Evolutionary conservation across 1,140 invertebrate genomes (phyloP).

Genomic region (Megalopta genalis): DNA sequence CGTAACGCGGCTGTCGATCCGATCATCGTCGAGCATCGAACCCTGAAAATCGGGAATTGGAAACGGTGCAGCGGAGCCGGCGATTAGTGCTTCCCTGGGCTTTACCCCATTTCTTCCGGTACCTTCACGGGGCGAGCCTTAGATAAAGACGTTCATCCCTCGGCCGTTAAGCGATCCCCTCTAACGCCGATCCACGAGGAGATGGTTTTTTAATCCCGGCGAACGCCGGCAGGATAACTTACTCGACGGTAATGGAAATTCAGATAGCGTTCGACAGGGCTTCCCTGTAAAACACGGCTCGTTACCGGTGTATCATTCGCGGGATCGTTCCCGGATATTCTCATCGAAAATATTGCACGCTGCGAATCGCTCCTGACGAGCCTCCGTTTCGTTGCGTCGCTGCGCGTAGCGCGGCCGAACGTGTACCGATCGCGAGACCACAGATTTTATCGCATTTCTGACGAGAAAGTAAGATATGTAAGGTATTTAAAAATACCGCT

Average conservation of each 20-base stretch:
- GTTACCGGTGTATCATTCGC: neutral
- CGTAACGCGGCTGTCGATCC: conserved; percentile 21
- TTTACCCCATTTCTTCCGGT: conserved; percentile 31
- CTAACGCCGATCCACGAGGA: conserved; percentile 15
- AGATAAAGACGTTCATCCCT: conserved; percentile 28
- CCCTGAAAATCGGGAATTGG: conserved; percentile 39
- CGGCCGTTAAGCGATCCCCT: conserved; percentile 12
- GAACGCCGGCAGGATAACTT: conserved; percentile 25
- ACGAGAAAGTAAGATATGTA: too few species aligned
- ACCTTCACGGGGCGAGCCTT: conserved; percentile 19
- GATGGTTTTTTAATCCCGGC: conserved; percentile 40
- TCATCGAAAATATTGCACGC: too few species aligned
- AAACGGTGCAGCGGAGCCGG: conserved; percentile 14
- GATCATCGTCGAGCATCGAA: conserved; percentile 28
- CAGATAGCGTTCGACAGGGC: conserved; percentile 1
- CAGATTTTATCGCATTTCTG: too few species aligned
- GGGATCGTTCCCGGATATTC: neutral
- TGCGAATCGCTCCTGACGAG: neutral
- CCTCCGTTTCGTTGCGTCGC: too few species aligned
- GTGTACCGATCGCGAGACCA: too few species aligned
- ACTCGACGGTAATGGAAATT: conserved; percentile 31
- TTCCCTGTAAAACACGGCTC: neutral
- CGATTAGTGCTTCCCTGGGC: conserved; percentile 26
- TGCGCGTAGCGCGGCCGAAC: too few species aligned
- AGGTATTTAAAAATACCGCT: too few species aligned